Evolutionary conservation across 2,113 vertebrate genomes (phyloP).

Genomic region (Epinephelus moara): DNA sequence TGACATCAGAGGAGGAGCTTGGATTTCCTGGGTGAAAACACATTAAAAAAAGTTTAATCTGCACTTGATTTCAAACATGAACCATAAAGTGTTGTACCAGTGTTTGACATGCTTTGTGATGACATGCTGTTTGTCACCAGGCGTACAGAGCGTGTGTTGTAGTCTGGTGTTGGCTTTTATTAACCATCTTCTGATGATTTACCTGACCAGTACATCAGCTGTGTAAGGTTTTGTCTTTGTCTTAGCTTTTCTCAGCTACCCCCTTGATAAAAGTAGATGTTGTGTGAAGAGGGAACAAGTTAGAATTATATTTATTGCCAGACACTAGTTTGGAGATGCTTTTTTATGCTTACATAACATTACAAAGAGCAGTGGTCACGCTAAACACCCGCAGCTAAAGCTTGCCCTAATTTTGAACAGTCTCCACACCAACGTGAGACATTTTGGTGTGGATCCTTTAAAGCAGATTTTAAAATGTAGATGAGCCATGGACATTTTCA

Average conservation of each 20-base stretch:
- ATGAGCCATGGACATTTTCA: no score
- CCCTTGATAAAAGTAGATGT: neutral
- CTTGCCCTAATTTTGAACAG: neutral
- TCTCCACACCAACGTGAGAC: neutral
- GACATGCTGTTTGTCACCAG: neutral
- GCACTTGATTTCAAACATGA: slow-evolving; percentile 6
- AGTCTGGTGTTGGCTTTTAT: neutral
- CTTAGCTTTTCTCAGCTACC: neutral
- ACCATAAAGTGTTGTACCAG: neutral
- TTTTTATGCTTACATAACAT: neutral
- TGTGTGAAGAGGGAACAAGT: slow-evolving; percentile 2
- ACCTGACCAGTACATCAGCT: slow-evolving; percentile 5
- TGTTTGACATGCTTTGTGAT: neutral
- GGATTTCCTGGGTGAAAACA: neutral
- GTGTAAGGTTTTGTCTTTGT: neutral
- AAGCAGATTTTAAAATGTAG: neutral
- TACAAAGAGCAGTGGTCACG: slow-evolving; percentile 6
- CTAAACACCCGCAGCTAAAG: slow-evolving; percentile 14
- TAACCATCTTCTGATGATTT: neutral
- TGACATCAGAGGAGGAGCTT: slow-evolving; percentile 5
- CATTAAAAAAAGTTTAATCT: neutral
- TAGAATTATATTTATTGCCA: neutral
- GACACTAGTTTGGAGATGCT: slow-evolving; percentile 8
- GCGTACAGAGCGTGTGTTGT: neutral
- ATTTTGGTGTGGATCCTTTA: no score